Evolutionary conservation across 2,888 invertebrate genomes (phyloP).

Genomic region (Sphecodes monilicornis): DNA sequence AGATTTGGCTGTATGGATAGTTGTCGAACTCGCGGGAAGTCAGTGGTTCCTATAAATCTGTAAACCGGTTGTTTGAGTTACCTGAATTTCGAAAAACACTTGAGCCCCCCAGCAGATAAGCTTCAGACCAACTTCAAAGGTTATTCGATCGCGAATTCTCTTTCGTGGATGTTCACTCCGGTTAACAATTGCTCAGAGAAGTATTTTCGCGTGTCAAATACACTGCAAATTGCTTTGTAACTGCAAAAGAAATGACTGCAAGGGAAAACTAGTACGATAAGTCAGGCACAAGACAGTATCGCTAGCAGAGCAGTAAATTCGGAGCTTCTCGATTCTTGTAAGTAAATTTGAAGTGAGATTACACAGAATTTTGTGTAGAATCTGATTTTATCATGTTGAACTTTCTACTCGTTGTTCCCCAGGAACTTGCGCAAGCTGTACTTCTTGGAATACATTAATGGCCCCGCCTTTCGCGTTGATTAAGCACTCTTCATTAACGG

Average conservation of each 20-base stretch:
- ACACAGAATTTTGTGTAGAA: no score
- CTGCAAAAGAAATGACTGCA: background rate
- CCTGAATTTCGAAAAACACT: constrained; percentile 35
- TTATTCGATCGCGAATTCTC: constrained; percentile 42
- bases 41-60: constrained; percentile 66
- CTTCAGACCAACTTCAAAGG: constrained; percentile 36
- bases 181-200: constrained; percentile 7
- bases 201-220: background rate
- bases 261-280: background rate
- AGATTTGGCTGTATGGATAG: background rate
- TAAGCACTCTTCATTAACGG: background rate
- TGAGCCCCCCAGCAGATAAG: constrained; percentile 4
- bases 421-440: no score
- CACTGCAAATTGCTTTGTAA: background rate
- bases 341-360: no score
- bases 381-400: no score
- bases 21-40: constrained; percentile 59
- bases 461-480: background rate
- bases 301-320: no score
- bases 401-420: no score
- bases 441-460: background rate
- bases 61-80: constrained; percentile 64
- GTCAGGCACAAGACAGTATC: background rate
- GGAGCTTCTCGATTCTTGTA: no score
- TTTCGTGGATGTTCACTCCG: background rate